A percentile compares a stretch with the other conserved stretches of the same genome.
Evolutionary conservation across 1,140 invertebrate species (phyloP).

Genomic region (Meloidogyne hapla): DNA sequence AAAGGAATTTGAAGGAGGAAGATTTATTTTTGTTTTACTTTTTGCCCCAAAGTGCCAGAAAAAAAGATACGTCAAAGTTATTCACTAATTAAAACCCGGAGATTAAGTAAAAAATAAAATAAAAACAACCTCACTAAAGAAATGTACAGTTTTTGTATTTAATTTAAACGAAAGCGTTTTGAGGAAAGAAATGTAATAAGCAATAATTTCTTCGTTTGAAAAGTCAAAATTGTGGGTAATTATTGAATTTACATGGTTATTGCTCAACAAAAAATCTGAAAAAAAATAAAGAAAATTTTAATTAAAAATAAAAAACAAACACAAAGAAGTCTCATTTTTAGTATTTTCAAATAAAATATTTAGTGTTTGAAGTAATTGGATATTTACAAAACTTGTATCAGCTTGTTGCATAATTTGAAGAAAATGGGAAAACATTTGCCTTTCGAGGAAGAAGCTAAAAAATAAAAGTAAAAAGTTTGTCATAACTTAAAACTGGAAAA

Average conservation of each 20-base stretch:
- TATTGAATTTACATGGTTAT: constrained; percentile 99
- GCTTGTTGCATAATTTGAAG: constrained; percentile 94
- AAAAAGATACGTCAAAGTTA: neutral
- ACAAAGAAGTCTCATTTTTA: constrained; percentile 86
- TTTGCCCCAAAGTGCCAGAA: neutral
- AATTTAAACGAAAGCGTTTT: constrained; percentile 96
- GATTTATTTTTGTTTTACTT: too few species aligned
- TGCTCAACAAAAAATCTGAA: constrained; percentile 95
- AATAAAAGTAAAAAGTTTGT: constrained; percentile 20
- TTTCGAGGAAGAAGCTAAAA: constrained; percentile 91
- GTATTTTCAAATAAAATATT: constrained; percentile 99
- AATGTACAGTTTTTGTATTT: constrained; percentile 97
- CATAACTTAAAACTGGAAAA: constrained; percentile 7
- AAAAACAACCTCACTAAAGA: constrained; percentile 92
- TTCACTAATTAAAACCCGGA: neutral
- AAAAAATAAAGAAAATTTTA: constrained; percentile 56
- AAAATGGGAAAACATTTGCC: constrained; percentile 98
- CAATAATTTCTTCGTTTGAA: constrained; percentile 99
- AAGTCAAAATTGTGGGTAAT: constrained; percentile 99
- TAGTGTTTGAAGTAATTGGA: constrained; percentile 92
- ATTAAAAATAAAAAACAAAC: constrained; percentile 68
- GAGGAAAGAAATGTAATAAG: constrained; percentile 97
- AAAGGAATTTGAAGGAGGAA: too few species aligned
- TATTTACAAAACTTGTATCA: constrained; percentile 90
- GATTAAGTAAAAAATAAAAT: neutral